A percentile compares a stretch with the other conserved stretches of the same genome.
phyloP scores from a whole-genome alignment of 2,797 vertebrate genomes.

The Acanthis flammea region DNA sequence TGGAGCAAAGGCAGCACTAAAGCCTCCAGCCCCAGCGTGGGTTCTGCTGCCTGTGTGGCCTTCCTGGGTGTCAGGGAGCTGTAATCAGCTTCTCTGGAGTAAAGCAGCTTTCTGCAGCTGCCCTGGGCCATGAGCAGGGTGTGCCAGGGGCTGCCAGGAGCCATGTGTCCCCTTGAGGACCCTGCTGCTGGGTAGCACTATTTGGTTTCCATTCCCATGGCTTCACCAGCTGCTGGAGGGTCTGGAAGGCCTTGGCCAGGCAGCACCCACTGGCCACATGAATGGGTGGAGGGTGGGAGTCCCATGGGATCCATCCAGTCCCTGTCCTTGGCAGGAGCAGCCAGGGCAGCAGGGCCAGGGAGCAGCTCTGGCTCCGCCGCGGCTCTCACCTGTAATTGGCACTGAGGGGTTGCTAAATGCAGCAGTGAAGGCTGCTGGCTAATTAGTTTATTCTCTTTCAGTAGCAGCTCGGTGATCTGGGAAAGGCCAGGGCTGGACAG shows the following conservation, averaged over 20 bases:
- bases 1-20: rapidly evolving
- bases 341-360: rapidly evolving
- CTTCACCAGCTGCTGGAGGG: background rate
- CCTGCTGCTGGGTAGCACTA: background rate
- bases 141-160: background rate
- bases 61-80: background rate
- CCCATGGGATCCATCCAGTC: rapidly evolving
- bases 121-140: background rate
- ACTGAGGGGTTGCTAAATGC: background rate
- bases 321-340: background rate
- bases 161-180: rapidly evolving
- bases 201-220: rapidly evolving
- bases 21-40: rapidly evolving
- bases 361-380: background rate
- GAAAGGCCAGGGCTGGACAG: background rate
- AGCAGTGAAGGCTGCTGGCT: background rate
- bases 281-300: background rate
- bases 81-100: background rate
- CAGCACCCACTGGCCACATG: rapidly evolving
- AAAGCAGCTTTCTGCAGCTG: background rate
- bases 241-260: background rate
- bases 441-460: conserved; percentile 15
- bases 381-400: background rate
- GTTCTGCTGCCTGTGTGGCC: background rate
- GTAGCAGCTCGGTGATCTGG: background rate